phyloP scores from a whole-genome alignment of 1,140 invertebrate genomes.

The Drosophila tristis region DNA sequence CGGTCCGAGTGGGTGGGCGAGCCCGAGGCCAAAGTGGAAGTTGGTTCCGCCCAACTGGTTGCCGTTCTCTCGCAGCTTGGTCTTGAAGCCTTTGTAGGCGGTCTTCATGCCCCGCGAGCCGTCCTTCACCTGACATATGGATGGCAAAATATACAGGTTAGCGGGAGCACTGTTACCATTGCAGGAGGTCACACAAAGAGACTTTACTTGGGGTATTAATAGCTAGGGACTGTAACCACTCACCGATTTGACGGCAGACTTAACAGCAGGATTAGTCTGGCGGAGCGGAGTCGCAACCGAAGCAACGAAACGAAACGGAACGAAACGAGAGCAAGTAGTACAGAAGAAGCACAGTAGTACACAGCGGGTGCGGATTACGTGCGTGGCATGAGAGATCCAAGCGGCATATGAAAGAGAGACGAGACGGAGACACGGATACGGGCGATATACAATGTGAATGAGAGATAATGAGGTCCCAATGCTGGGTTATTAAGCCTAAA shows the following conservation, averaged over 20 bases:
- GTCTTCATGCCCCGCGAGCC: slow-evolving; percentile 90
- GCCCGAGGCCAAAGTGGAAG: slow-evolving; percentile 72
- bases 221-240: slow-evolving; percentile 80
- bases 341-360: slow-evolving; percentile 43
- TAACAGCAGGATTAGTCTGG: slow-evolving; percentile 92
- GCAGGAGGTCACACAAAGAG: slow-evolving; percentile 16
- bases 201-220: slow-evolving; percentile 7
- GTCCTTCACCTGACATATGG: slow-evolving; percentile 88
- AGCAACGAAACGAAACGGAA: slow-evolving; percentile 8
- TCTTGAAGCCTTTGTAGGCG: slow-evolving; percentile 90
- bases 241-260: slow-evolving; percentile 92
- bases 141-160: background rate
- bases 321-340: slow-evolving; percentile 56
- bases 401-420: slow-evolving; percentile 70
- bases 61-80: slow-evolving; percentile 86
- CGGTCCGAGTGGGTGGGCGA: slow-evolving; percentile 84
- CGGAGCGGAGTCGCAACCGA: slow-evolving; percentile 42
- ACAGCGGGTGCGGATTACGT: slow-evolving; percentile 1
- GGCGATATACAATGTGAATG: slow-evolving; percentile 54
- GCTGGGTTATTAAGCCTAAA: slow-evolving; percentile 32
- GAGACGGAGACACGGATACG: slow-evolving; percentile 29
- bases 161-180: background rate
- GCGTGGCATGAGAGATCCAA: slow-evolving; percentile 62
- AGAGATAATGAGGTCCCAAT: slow-evolving; percentile 25
- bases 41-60: slow-evolving; percentile 68